Evolutionary conservation across 2,797 vertebrate species (phyloP), one percentile per base, ranked within the genome.

Genomic region (Cossypha niveicapilla): DNA sequence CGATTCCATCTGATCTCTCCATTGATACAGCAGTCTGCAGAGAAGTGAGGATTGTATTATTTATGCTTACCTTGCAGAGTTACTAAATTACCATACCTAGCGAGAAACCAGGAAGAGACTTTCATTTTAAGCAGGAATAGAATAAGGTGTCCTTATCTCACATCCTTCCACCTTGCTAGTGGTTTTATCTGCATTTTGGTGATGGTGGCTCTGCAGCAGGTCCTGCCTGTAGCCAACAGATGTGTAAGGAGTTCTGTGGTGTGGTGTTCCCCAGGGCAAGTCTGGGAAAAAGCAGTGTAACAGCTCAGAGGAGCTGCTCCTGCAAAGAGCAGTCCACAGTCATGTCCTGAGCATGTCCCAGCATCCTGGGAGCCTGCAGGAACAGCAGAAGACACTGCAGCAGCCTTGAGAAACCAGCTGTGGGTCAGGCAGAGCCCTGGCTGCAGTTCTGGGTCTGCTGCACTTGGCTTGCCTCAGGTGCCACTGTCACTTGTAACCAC

Each of bases 1-100:
- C 98, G 98, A 61, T 99, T 99, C 96, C 98, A 99, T 96, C 98
- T 99, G 94, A 98, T 99, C 93, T 98, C 99, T 34, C 98, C 99
- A 1, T 57, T 99, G 94, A 98, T 99, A 77, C 99, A 99, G 96
- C 98, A 98, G 91, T 98, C 98, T 93, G 98, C 99, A 45, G 98
- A 98, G 94, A 99, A 98, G 99, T 99, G 97, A 98, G 98, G 60
- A 65, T 77, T 90, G 11, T 12, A 0, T 75, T 88, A 62, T 76
- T 95, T 81, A 14, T 78, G 27, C 34, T 90, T 75, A 32, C 12
- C 57, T 85, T 83, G 71, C 60, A 58, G 72, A 63, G 60, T 79
- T 77, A 58, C 57, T 79, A 18, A 54, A 57, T 63, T n/a, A 7
- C 56, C 16, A 5, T 42, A 24, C 44, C 23, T 63, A 66, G 30